Evolutionary conservation across 2,888 invertebrate genomes (phyloP), one percentile per base, ranked within the genome.

Genomic region (Dastarcus helophoroides): DNA sequence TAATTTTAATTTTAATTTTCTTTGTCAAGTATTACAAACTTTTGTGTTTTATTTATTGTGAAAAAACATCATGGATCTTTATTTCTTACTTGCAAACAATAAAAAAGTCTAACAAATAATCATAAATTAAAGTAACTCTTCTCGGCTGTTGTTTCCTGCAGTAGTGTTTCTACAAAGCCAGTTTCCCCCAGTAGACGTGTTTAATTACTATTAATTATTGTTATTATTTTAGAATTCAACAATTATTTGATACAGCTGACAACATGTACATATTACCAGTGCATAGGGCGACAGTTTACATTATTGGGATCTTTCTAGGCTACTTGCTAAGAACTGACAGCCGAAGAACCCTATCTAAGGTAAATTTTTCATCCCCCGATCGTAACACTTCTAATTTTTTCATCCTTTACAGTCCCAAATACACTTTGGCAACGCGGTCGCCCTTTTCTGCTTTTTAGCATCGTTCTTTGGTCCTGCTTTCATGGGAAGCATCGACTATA

Each of bases 161-260:
- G n/a, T n/a, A n/a, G n/a, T n/a, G n/a, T n/a, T n/a, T n/a, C n/a
- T n/a, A n/a, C n/a, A n/a, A n/a, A n/a, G n/a, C n/a, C n/a, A n/a
- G n/a, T n/a, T n/a, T n/a, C n/a, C n/a, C n/a, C n/a, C n/a, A n/a
- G n/a, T n/a, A n/a, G n/a, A n/a, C n/a, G n/a, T n/a, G n/a, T n/a
- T n/a, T n/a, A n/a, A n/a, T n/a, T n/a, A n/a, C n/a, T n/a, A n/a
- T n/a, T n/a, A n/a, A n/a, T n/a, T n/a, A n/a, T n/a, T n/a, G n/a
- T n/a, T n/a, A n/a, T n/a, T n/a, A n/a, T 63, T 61, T 27, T 47
- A 77, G 76, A 26, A 69, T 76, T 31, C 62, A 68, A 43, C 72
- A 74, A 44, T 56, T 79, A 33, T 78, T 78, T 50, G 69, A 69
- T 33, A 79, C 78, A 1, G 78, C 78, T 4, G 72, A 78, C 56